phyloP scores from a whole-genome alignment of 2,797 vertebrate genomes.

The Nannoperca australis region DNA sequence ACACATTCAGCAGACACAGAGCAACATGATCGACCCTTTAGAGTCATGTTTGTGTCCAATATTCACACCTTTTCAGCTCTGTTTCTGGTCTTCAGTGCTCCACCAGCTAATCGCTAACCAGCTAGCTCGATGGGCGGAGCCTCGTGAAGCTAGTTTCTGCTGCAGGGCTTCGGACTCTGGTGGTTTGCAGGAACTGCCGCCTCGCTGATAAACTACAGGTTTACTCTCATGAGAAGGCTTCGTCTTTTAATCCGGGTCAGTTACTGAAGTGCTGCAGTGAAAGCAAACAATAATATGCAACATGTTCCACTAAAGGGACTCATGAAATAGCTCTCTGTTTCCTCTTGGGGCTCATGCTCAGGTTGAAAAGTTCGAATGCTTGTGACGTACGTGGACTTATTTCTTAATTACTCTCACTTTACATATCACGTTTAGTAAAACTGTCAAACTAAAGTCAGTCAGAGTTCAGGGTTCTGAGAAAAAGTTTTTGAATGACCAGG shows the following conservation, averaged over 20 bases:
- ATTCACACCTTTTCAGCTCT: too few species aligned
- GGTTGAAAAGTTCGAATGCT: too few species aligned
- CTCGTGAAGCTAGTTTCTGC: neutral
- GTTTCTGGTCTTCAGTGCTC: neutral
- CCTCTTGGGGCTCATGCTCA: too few species aligned
- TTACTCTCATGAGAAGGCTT: neutral
- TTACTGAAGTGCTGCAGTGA: neutral
- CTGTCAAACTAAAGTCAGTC: too few species aligned
- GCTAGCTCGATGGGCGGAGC: too few species aligned
- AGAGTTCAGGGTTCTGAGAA: too few species aligned
- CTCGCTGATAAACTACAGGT: neutral
- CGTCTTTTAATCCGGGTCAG: too few species aligned
- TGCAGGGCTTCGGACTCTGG: neutral
- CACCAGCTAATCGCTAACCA: neutral
- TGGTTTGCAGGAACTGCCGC: neutral
- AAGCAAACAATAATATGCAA: neutral
- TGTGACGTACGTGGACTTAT: too few species aligned
- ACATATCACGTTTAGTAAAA: too few species aligned
- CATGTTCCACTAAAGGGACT: neutral
- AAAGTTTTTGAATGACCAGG: too few species aligned
- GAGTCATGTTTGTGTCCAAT: neutral
- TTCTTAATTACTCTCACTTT: neutral
- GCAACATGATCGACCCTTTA: neutral
- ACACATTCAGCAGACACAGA: neutral
- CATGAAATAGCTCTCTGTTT: too few species aligned